A percentile compares a stretch with the other conserved stretches of the same genome.
phyloP scores from a whole-genome alignment of 2,888 invertebrate species.

The Dorcus parallelipipedus region DNA sequence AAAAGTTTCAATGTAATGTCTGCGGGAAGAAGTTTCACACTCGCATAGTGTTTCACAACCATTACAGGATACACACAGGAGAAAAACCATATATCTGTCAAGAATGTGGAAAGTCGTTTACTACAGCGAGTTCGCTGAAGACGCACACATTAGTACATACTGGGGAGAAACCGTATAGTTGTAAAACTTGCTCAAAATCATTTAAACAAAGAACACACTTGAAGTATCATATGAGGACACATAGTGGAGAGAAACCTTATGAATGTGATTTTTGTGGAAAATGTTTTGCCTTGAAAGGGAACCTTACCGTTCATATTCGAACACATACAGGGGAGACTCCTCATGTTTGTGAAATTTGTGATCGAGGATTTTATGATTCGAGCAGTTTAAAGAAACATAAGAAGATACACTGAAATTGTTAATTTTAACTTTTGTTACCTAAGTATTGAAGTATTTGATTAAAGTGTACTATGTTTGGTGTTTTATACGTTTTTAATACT shows the following conservation, averaged over 20 bases:
- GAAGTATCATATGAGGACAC: constrained; percentile 19
- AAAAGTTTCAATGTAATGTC: constrained; percentile 16
- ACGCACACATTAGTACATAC: constrained; percentile 39
- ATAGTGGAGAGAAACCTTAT: constrained; percentile 22
- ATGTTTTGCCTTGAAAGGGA: constrained; percentile 20
- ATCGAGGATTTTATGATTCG: constrained; percentile 25
- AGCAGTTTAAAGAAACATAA: constrained; percentile 25
- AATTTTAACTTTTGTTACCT: too few species aligned
- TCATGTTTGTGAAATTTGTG: constrained; percentile 23
- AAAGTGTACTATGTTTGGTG: too few species aligned
- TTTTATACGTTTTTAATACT: too few species aligned
- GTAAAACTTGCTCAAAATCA: constrained; percentile 17
- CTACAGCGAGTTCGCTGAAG: constrained; percentile 20
- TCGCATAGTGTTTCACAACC: neutral
- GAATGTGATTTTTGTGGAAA: constrained; percentile 19
- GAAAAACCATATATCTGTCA: constrained; percentile 36
- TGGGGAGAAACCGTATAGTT: constrained; percentile 33
- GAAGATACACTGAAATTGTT: constrained; percentile 6
- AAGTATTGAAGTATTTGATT: too few species aligned
- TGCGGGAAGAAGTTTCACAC: constrained; percentile 21
- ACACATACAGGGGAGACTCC: constrained; percentile 29
- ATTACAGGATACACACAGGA: constrained; percentile 33
- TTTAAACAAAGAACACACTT: constrained; percentile 20
- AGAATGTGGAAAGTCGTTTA: constrained; percentile 31
- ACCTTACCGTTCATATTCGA: constrained; percentile 24